phyloP scores from a whole-genome alignment of 2,797 vertebrate species.

The Clarias fuscus region DNA sequence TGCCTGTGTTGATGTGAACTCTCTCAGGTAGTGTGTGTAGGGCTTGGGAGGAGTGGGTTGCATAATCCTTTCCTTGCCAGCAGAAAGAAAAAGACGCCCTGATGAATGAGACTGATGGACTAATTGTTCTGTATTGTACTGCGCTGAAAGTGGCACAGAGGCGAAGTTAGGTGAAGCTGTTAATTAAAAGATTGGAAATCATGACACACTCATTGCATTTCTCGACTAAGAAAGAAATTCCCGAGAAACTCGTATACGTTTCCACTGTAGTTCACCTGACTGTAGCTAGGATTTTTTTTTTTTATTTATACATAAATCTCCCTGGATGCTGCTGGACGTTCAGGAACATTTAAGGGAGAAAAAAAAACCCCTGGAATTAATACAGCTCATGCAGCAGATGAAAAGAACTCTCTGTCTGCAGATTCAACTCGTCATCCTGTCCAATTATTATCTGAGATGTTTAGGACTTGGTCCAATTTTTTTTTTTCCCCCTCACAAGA shows the following conservation, averaged over 20 bases:
- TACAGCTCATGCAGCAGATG: slow-evolving; percentile 15
- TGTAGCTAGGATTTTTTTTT: slow-evolving; percentile 20
- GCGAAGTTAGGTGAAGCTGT: slow-evolving; percentile 26
- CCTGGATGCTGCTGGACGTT: slow-evolving; percentile 15
- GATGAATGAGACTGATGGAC: slow-evolving; percentile 57
- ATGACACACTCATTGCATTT: slow-evolving; percentile 1
- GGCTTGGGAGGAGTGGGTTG: slow-evolving; percentile 62
- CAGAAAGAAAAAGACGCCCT: slow-evolving; percentile 63
- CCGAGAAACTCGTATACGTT: slow-evolving; percentile 10
- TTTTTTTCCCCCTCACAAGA: background rate
- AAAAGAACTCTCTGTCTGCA: background rate
- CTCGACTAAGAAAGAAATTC: background rate
- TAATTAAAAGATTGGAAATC: slow-evolving; percentile 34
- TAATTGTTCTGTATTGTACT: slow-evolving; percentile 41
- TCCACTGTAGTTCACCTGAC: slow-evolving; percentile 20
- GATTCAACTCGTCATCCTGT: slow-evolving; percentile 17
- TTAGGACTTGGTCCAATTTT: slow-evolving; percentile 1
- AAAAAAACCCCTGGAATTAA: slow-evolving; percentile 19
- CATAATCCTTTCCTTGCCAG: slow-evolving; percentile 66
- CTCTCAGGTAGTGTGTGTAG: slow-evolving; percentile 49
- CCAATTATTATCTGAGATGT: slow-evolving; percentile 12
- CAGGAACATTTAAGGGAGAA: background rate
- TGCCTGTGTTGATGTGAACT: slow-evolving; percentile 47
- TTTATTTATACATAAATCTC: slow-evolving; percentile 2
- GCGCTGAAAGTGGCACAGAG: slow-evolving; percentile 35